Conservation (phyloP, 2,797 vertebrate species). For the Sandelia bainsii region DNA sequence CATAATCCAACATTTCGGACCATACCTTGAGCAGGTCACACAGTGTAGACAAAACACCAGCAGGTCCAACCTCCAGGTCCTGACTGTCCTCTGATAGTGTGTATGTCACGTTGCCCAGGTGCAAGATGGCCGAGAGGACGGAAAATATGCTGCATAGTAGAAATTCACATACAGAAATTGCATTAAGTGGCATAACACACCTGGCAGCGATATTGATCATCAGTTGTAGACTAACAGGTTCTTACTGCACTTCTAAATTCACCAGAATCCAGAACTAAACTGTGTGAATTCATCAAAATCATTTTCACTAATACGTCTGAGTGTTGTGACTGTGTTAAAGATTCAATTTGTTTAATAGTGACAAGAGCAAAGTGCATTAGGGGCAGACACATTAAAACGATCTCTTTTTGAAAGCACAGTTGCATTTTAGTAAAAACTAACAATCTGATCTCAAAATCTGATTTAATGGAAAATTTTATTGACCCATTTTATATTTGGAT, state of each 20-base stretch:
- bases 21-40: slow-evolving; percentile 91
- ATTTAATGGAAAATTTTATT: neutral
- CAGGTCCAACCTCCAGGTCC: slow-evolving; percentile 90
- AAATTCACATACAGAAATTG: slow-evolving; percentile 15
- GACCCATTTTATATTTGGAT: neutral
- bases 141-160: slow-evolving; percentile 89
- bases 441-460: neutral
- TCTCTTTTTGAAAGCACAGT: neutral
- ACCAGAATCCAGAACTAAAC: neutral
- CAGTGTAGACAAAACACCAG: slow-evolving; percentile 88
- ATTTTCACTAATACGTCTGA: too few species aligned
- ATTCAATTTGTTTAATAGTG: neutral
- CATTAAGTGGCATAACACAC: neutral
- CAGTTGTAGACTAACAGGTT: neutral
- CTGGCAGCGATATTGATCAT: neutral
- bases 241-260: neutral
- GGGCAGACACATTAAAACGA: neutral
- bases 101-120: slow-evolving; percentile 92
- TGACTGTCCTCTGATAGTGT: slow-evolving; percentile 84
- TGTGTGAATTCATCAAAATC: too few species aligned
- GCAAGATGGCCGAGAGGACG: slow-evolving; percentile 93
- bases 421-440: neutral
- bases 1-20: neutral
- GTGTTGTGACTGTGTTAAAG: neutral
- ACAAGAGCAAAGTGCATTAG: neutral